Percentiles rank a stretch among this genome's conserved stretches.
These are phyloP conservation scores for Oryzias javanicus DNA, from an alignment of 2,113 vertebrate species.

Conservation along the genomic window DNA sequence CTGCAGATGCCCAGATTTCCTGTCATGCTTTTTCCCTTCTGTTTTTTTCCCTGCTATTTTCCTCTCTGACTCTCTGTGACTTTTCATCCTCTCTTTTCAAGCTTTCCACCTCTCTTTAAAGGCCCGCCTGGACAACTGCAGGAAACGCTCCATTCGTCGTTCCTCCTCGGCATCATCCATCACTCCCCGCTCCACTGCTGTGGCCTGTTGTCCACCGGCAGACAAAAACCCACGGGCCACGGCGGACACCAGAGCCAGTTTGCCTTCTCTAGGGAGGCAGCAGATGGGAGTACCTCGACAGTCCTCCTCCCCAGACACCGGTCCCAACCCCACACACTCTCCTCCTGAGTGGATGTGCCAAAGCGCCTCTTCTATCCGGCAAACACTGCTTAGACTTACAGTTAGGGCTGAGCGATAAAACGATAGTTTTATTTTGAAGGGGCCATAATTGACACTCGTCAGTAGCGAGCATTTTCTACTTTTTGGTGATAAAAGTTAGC, in stretches of 20 bases:
- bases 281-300: constrained; percentile 10
- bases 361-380: constrained; percentile 30
- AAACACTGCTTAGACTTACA: constrained; percentile 32
- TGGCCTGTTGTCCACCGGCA: constrained; percentile 48
- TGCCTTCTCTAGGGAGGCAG: constrained; percentile 39
- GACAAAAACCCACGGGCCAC: constrained; percentile 29
- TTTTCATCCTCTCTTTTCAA: constrained; percentile 44
- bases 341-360: constrained; percentile 19
- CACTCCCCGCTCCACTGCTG: constrained; percentile 45
- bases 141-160: constrained; percentile 52
- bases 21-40: constrained; percentile 63
- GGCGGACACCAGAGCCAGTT: constrained; percentile 20
- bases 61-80: constrained; percentile 13
- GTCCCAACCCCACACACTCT: constrained; percentile 13
- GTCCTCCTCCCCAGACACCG: constrained; percentile 28
- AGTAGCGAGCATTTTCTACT: too few relatives aligned
- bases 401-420: not conserved
- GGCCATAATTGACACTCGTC: too few relatives aligned
- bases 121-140: constrained; percentile 50
- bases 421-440: too few relatives aligned
- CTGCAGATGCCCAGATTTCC: constrained; percentile 78
- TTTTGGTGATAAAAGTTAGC: too few relatives aligned
- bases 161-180: constrained; percentile 60
- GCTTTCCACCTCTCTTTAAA: constrained; percentile 51
- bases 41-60: constrained; percentile 42